These are phyloP conservation scores for Ceratina calcarata DNA, from an alignment of 1,140 invertebrate genomes.

Conservation along the genomic window DNA sequence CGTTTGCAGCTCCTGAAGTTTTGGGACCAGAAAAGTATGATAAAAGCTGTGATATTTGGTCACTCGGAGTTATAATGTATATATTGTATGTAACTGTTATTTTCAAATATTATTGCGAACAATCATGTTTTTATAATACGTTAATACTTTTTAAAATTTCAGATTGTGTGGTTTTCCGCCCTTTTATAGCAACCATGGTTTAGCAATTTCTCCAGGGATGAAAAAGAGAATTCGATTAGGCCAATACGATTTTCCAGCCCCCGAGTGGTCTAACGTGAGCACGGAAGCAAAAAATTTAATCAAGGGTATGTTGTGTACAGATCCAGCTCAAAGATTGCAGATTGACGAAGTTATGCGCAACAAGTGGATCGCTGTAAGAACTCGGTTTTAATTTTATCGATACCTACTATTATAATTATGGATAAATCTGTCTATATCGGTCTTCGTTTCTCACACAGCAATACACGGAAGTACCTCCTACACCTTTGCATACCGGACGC, in stretches of 20 bases:
- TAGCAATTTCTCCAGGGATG: conserved; percentile 99
- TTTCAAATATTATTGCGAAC: not conserved
- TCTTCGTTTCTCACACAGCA: conserved; percentile 80
- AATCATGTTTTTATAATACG: too few relatives aligned
- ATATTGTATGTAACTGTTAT: conserved; percentile 89
- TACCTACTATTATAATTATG: too few relatives aligned
- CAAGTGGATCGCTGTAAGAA: conserved; percentile 93
- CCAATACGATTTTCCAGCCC: conserved; percentile 97
- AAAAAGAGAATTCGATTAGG: conserved; percentile 97
- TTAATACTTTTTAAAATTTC: conserved; percentile 62
- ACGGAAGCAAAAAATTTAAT: conserved; percentile 97
- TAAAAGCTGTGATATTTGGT: conserved; percentile 99
- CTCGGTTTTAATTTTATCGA: not conserved
- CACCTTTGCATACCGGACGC: conserved; percentile 93
- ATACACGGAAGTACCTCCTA: conserved; percentile 94
- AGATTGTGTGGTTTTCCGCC: conserved; percentile 98
- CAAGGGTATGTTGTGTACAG: conserved; percentile 94
- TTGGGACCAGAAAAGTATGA: conserved; percentile 98
- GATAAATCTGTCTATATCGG: not conserved
- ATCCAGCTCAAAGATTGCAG: conserved; percentile 92
- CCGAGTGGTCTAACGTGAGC: conserved; percentile 98
- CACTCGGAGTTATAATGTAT: conserved; percentile 98
- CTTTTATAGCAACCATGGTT: conserved; percentile 98
- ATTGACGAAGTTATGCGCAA: conserved; percentile 95
- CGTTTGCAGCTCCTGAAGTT: conserved; percentile 91